Conservation (phyloP, 2,888 invertebrate genomes). For the Dynastes hyllus region DNA sequence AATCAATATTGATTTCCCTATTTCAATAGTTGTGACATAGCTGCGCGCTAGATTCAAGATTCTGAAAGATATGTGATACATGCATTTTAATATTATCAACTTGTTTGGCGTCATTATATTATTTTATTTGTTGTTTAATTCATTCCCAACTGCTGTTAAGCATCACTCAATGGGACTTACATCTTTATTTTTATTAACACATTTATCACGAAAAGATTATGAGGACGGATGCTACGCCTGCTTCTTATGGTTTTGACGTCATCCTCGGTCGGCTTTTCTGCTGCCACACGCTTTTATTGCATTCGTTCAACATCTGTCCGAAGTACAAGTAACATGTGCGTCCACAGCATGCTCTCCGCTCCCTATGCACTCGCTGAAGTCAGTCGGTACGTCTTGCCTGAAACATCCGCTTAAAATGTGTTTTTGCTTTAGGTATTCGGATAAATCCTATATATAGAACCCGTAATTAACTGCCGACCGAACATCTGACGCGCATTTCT, state of each 20-base stretch:
- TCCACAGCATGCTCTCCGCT: conserved; percentile 18
- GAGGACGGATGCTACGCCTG: conserved; percentile 3
- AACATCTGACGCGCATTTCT: conserved; percentile 30
- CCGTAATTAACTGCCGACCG: conserved; percentile 10
- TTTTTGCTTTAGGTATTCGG: neutral
- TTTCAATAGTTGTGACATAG: too few relatives aligned
- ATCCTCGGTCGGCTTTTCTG: conserved; percentile 10
- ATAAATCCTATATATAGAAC: conserved; percentile 39
- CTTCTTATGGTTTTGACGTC: conserved; percentile 19
- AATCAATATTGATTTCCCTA: too few relatives aligned
- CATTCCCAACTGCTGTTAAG: too few relatives aligned
- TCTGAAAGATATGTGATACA: too few relatives aligned
- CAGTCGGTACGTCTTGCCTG: conserved; percentile 7
- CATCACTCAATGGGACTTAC: too few relatives aligned
- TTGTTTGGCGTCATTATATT: too few relatives aligned
- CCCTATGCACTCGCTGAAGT: neutral
- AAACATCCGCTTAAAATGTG: conserved; percentile 15
- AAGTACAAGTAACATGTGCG: conserved; percentile 14
- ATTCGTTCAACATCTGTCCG: conserved; percentile 20
- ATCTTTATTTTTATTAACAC: too few relatives aligned
- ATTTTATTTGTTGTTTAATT: too few relatives aligned
- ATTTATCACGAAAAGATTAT: too few relatives aligned
- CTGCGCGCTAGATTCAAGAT: too few relatives aligned
- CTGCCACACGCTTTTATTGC: conserved; percentile 20
- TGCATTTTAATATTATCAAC: too few relatives aligned